A percentile compares a stretch with the other conserved stretches of the same genome.
Conservation (phyloP, 2,113 vertebrate species). For the Triplophysa siluroides region DNA sequence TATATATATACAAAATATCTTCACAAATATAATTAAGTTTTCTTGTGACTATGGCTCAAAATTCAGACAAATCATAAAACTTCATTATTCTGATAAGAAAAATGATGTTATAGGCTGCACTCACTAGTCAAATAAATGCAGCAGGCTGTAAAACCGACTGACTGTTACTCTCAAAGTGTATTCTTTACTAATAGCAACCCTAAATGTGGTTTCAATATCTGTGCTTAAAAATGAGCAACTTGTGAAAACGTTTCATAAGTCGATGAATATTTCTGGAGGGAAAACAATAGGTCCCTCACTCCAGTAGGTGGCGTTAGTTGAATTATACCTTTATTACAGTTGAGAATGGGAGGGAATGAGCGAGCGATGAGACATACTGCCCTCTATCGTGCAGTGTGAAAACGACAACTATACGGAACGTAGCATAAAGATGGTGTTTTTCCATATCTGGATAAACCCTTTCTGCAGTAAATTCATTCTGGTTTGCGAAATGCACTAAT, state of each 20-base stretch:
- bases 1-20: too few relatives aligned
- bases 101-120: too few relatives aligned
- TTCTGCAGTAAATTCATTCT: neutral
- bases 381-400: neutral
- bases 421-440: neutral
- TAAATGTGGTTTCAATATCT: too few relatives aligned
- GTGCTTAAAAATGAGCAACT: too few relatives aligned
- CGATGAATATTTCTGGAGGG: neutral
- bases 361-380: neutral
- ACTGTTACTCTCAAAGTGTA: too few relatives aligned
- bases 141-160: too few relatives aligned
- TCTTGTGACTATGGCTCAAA: too few relatives aligned
- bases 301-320: constrained; percentile 20
- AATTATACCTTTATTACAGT: neutral
- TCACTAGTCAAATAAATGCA: too few relatives aligned
- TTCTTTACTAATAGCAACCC: too few relatives aligned
- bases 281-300: neutral
- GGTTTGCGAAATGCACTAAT: neutral
- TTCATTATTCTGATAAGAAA: too few relatives aligned
- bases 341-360: neutral
- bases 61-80: too few relatives aligned
- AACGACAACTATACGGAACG: neutral
- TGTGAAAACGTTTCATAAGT: neutral
- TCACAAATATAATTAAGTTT: too few relatives aligned
- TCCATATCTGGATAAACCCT: neutral